Evolutionary conservation across 2,113 vertebrate species (phyloP).

Genomic region (Nibea albiflora): DNA sequence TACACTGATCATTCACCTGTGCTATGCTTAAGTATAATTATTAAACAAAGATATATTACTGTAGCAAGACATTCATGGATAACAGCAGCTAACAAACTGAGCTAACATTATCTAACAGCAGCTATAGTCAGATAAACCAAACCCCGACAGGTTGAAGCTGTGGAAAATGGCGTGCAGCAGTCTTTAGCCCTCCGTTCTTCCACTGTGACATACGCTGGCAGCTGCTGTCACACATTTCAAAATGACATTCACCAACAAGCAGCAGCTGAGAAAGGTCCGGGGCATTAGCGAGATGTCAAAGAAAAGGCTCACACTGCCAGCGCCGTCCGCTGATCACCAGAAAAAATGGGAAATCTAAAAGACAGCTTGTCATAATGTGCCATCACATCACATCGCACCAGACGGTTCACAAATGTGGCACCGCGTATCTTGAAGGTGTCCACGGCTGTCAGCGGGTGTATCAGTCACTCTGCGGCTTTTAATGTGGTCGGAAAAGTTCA

Average conservation of each 20-base stretch:
- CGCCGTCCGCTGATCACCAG: constrained; percentile 30
- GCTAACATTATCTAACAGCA: too few species aligned
- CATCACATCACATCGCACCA: constrained; percentile 51
- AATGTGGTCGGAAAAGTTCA: constrained; percentile 15
- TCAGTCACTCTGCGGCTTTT: constrained; percentile 21
- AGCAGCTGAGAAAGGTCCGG: constrained; percentile 15
- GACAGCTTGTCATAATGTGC: constrained; percentile 58
- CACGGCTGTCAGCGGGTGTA: constrained; percentile 36
- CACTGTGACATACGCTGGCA: neutral
- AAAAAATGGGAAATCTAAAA: constrained; percentile 40
- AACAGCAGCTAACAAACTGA: too few species aligned
- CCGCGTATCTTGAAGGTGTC: constrained; percentile 36
- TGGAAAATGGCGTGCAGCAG: neutral
- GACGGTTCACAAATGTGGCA: constrained; percentile 41
- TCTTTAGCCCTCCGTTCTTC: neutral
- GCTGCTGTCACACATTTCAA: neutral
- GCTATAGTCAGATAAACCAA: neutral
- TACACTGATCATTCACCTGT: too few species aligned
- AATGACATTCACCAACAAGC: constrained; percentile 9
- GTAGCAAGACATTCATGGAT: too few species aligned
- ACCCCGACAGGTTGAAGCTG: neutral
- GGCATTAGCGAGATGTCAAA: constrained; percentile 29
- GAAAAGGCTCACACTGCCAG: constrained; percentile 38
- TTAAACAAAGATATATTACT: too few species aligned
- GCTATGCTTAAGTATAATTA: too few species aligned